These are phyloP conservation scores for Chitala chitala DNA, from an alignment of 2,113 vertebrate genomes.

Conservation along the genomic window DNA sequence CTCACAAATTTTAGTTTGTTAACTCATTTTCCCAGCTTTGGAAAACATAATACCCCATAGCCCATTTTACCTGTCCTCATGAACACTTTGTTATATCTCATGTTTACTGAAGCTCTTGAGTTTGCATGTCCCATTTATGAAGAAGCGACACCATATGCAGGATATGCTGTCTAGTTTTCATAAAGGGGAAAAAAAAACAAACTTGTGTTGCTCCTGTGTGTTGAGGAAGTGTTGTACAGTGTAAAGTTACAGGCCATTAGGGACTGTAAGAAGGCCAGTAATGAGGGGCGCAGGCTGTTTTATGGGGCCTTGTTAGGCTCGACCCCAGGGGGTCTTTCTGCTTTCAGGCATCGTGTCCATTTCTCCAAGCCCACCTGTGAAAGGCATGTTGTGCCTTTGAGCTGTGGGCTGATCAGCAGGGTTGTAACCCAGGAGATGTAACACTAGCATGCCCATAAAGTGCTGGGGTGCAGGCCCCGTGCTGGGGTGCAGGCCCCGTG, in stretches of 20 bases:
- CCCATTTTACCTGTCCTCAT: too few species aligned
- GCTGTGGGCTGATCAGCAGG: constrained; percentile 3
- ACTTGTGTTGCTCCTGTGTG: not conserved
- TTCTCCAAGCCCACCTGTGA: not conserved
- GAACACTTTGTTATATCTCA: too few species aligned
- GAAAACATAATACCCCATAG: too few species aligned
- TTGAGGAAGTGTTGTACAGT: not conserved
- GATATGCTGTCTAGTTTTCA: constrained; percentile 22
- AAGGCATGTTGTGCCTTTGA: not conserved
- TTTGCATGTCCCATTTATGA: too few species aligned
- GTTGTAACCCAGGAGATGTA: not conserved
- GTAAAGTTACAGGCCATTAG: not conserved
- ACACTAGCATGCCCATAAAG: not conserved
- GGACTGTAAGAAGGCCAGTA: not conserved
- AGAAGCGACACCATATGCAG: constrained; percentile 40
- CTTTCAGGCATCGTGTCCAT: not conserved
- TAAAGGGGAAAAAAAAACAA: not conserved
- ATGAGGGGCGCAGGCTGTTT: constrained; percentile 5
- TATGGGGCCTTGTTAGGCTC: constrained; percentile 17
- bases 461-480: too few species aligned
- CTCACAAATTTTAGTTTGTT: too few species aligned
- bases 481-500: too few species aligned
- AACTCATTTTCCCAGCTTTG: too few species aligned
- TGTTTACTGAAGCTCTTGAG: too few species aligned
- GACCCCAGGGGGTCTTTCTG: constrained; percentile 5